These are phyloP conservation scores for Virgularia gustaviana DNA, from an alignment of 92 coral and sea anemone genomes.

Conservation along the genomic window DNA sequence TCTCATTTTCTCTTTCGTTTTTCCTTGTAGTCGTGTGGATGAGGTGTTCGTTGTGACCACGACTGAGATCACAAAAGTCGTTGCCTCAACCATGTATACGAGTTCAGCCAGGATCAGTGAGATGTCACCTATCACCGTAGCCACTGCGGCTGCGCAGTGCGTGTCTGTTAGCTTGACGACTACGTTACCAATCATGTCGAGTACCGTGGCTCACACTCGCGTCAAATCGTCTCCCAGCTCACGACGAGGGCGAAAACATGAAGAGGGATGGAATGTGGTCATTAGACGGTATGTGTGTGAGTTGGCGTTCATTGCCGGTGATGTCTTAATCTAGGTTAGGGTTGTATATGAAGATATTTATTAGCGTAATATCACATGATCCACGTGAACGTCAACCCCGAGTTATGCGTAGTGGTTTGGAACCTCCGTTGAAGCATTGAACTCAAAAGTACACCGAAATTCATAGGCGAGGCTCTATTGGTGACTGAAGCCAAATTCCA, in stretches of 20 bases:
- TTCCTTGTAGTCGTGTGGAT: slow-evolving; percentile 59
- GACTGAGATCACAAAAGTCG: slow-evolving; percentile 82
- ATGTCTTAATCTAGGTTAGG: no score
- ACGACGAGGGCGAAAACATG: slow-evolving; percentile 82
- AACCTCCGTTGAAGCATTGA: no score
- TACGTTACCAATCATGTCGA: slow-evolving; percentile 60
- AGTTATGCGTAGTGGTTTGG: no score
- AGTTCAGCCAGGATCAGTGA: slow-evolving; percentile 76
- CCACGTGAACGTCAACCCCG: no score
- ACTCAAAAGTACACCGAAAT: no score
- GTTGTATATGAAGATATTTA: no score
- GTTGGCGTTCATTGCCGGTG: no score
- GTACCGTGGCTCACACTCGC: slow-evolving; percentile 65
- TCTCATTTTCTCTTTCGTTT: background rate
- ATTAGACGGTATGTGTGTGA: slow-evolving; percentile 92
- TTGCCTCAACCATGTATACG: slow-evolving; percentile 85
- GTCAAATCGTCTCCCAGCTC: slow-evolving; percentile 64
- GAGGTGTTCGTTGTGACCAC: slow-evolving; percentile 76
- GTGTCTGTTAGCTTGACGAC: slow-evolving; percentile 91
- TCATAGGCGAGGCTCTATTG: no score
- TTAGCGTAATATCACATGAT: no score
- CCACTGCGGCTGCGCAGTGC: slow-evolving; percentile 98
- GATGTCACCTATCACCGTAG: slow-evolving; percentile 92
- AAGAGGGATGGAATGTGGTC: slow-evolving; percentile 98
- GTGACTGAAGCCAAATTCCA: no score